A percentile compares a stretch with the other conserved stretches of the same genome.
phyloP scores from a whole-genome alignment of 2,797 vertebrate species.

The Lagocephalus sceleratus region DNA sequence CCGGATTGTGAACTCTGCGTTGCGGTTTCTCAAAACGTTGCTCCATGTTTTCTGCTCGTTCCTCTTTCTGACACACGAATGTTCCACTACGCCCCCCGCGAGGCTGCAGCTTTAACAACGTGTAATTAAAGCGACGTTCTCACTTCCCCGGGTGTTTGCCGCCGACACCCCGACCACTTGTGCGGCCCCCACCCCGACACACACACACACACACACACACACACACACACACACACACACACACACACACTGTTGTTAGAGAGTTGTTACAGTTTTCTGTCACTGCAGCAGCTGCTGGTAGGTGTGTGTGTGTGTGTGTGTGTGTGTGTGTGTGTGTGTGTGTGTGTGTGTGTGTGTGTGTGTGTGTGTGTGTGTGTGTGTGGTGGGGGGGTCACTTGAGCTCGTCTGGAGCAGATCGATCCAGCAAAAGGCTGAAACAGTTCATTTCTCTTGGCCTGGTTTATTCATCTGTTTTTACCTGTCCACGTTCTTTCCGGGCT shows the following conservation, averaged over 20 bases:
- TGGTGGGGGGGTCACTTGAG: too few relatives aligned
- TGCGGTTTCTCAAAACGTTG: too few relatives aligned
- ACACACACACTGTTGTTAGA: conserved; percentile 17
- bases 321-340: conserved; percentile 2
- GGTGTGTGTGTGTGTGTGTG: not conserved
- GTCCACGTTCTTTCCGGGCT: too few relatives aligned
- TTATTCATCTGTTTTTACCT: too few relatives aligned
- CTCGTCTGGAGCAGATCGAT: too few relatives aligned
- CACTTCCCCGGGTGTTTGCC: conserved; percentile 5
- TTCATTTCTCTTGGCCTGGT: too few relatives aligned
- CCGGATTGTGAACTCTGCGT: not conserved
- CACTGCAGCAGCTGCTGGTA: conserved; percentile 22
- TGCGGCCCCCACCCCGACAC: conserved; percentile 6
- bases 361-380: conserved; percentile 8
- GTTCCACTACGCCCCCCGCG: too few relatives aligned
- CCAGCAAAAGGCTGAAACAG: too few relatives aligned
- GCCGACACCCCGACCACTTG: conserved; percentile 14
- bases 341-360: conserved; percentile 13
- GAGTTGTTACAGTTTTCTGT: conserved; percentile 33
- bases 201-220: conserved; percentile 11
- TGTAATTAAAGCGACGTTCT: not conserved
- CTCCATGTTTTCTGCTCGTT: not conserved
- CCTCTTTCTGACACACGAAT: not conserved
- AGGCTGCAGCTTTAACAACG: too few relatives aligned
- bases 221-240: conserved; percentile 13